Evolutionary conservation across 2,888 invertebrate species (phyloP), one percentile per base, ranked within the genome.

Genomic region (Lapara coniferarum): DNA sequence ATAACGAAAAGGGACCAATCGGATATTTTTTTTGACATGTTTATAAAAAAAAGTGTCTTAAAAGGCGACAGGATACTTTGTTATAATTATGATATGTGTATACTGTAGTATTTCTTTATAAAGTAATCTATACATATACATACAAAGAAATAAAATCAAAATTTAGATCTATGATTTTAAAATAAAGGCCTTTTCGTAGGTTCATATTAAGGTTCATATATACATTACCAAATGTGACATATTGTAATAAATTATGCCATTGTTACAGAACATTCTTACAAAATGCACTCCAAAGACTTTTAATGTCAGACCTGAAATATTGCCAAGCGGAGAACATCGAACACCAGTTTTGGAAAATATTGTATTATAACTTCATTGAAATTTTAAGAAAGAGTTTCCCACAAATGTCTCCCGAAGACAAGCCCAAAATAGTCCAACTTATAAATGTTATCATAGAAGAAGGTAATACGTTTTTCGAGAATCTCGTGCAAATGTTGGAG

Each of bases 281-380:
- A 89, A 94, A 95, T 72, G 95, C 96, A 66, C 94, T 97, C 66
- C 94, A 95, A 75, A 95, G 94, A 74, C 91, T 98, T 12, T 88
- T 98, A 13, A 93, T 96, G 81, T 95, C 96, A 58, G 97, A 98
- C 88, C 95, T 98, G 71, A 97, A 97, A 87, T 97, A 98, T 85
- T 97, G 98, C 78, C 97, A 97, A 84, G 95, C 96, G 57, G 97
- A 97, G 82, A 98, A 98, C 84, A 96, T 98, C 10, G 98, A 98
- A 82, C 97, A 97, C 81, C 96, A 97, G 83, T 96, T 98, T 87
- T 98, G 98, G 98, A 98, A 98, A 88, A 95, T 98, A 72, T 94
- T 98, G 5, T 98, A 97, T 87, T 97, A 98, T 85, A 97, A 97
- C 85, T 96, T 98, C 73, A 97, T 98, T 75, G 98, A 98, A 88